Percentiles rank a stretch among this genome's conserved stretches.
These are phyloP conservation scores for Eumeta japonica DNA, from an alignment of 1,140 invertebrate genomes.

Conservation along the genomic window DNA sequence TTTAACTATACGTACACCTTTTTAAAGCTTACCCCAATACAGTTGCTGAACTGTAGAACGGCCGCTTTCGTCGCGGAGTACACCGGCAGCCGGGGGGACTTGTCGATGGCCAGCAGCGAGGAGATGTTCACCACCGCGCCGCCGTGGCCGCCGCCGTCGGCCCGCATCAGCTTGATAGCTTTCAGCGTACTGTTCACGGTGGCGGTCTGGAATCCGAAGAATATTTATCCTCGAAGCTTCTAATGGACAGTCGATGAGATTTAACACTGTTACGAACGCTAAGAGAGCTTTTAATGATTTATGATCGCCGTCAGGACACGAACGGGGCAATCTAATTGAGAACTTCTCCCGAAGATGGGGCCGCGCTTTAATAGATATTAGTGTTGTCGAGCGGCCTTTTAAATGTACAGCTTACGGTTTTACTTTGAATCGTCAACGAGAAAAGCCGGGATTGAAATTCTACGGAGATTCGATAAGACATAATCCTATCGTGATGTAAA, in stretches of 20 bases:
- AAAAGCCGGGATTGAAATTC: too few species aligned
- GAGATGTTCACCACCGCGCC: constrained; percentile 53
- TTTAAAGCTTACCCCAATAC: too few species aligned
- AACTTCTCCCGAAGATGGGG: too few species aligned
- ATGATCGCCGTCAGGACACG: neutral
- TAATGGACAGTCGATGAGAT: neutral
- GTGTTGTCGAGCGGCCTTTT: too few species aligned
- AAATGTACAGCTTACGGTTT: too few species aligned
- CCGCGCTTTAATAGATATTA: too few species aligned
- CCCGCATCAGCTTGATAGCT: constrained; percentile 57
- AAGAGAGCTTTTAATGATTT: neutral
- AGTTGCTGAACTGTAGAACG: constrained; percentile 59
- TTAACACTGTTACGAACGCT: neutral
- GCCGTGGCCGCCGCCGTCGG: constrained; percentile 43
- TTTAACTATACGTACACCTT: constrained; percentile 37
- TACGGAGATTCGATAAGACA: too few species aligned
- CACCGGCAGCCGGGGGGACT: constrained; percentile 50
- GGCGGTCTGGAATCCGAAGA: constrained; percentile 25
- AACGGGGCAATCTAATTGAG: neutral
- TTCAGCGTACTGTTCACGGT: constrained; percentile 46
- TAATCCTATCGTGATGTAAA: too few species aligned
- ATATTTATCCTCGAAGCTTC: neutral
- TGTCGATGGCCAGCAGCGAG: constrained; percentile 54
- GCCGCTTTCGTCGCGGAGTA: constrained; percentile 61
- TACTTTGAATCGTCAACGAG: too few species aligned